These are phyloP conservation scores for Turritopsis rubra DNA, from an alignment of 30 jellyfish, hydroid and myxozoan species.

Conservation along the genomic window DNA sequence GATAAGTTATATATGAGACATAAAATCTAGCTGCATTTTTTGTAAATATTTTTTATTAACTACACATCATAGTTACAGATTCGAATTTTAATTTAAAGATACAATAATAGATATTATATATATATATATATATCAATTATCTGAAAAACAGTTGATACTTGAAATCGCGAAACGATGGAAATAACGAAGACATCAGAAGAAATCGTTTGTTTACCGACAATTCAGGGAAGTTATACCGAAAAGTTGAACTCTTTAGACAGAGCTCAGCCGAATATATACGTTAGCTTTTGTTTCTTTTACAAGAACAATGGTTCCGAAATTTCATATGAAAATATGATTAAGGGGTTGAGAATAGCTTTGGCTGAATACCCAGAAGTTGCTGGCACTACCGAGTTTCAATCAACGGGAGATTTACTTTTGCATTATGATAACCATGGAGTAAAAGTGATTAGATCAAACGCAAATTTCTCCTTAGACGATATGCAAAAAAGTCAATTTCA, in stretches of 20 bases:
- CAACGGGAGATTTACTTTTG: background rate
- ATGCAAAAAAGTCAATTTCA: background rate
- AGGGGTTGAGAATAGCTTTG: background rate
- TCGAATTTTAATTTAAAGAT: background rate
- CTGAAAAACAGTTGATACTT: too few relatives aligned
- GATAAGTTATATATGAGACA: too few relatives aligned
- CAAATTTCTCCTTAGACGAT: background rate
- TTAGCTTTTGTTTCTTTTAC: background rate
- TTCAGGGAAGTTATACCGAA: background rate
- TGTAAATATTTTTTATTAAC: too few relatives aligned
- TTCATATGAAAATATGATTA: background rate
- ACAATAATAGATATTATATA: background rate
- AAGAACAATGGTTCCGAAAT: background rate
- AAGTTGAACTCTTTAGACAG: background rate
- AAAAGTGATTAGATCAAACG: background rate
- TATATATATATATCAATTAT: too few relatives aligned
- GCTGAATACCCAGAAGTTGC: conserved; percentile 7
- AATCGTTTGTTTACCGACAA: background rate
- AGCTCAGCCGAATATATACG: background rate
- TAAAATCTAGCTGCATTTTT: too few relatives aligned
- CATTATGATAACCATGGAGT: conserved; percentile 16
- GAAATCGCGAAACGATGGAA: background rate
- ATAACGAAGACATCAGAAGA: background rate
- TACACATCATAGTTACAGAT: background rate
- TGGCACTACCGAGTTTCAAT: background rate